Percentiles rank a stretch among this genome's conserved stretches.
phyloP scores from a whole-genome alignment of 2,888 invertebrate species.

The Ophraella communa region DNA sequence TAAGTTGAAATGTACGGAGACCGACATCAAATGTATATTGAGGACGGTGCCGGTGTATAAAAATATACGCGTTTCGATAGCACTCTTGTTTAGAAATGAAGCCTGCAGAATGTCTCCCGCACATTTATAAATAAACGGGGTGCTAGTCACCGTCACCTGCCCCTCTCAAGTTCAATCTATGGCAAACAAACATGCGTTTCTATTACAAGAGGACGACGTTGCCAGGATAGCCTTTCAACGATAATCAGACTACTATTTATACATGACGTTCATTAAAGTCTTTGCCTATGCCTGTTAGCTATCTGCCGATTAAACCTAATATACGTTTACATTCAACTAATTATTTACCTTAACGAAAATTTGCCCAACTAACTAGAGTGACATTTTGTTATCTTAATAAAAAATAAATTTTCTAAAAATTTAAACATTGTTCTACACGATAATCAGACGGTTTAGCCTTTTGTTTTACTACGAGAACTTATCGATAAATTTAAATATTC shows the following conservation, averaged over 20 bases:
- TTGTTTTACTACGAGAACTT: background rate
- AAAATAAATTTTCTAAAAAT: conserved; percentile 32
- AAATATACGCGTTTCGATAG: conserved; percentile 55
- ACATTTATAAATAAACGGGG: conserved; percentile 57
- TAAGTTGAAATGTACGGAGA: conserved; percentile 47
- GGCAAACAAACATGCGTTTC: conserved; percentile 50
- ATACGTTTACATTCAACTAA: conserved; percentile 37
- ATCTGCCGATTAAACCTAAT: conserved; percentile 36
- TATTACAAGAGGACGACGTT: conserved; percentile 48
- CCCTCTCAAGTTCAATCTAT: conserved; percentile 49
- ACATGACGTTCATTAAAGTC: conserved; percentile 49
- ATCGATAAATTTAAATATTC: too few relatives aligned
- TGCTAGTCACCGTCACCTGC: conserved; percentile 53
- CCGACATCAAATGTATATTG: conserved; percentile 51
- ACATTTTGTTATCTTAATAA: conserved; percentile 44
- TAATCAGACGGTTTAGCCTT: background rate
- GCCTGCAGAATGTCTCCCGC: conserved; percentile 57
- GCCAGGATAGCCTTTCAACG: conserved; percentile 41
- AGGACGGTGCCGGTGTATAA: conserved; percentile 54
- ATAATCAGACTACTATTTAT: conserved; percentile 48
- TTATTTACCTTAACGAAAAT: conserved; percentile 44
- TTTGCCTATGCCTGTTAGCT: conserved; percentile 35
- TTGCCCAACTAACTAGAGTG: conserved; percentile 40
- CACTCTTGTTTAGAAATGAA: conserved; percentile 55
- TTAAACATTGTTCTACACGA: background rate